Evolutionary conservation across 2,113 vertebrate genomes (phyloP), one percentile per base, ranked within the genome.

Genomic region (Alosa alosa): DNA sequence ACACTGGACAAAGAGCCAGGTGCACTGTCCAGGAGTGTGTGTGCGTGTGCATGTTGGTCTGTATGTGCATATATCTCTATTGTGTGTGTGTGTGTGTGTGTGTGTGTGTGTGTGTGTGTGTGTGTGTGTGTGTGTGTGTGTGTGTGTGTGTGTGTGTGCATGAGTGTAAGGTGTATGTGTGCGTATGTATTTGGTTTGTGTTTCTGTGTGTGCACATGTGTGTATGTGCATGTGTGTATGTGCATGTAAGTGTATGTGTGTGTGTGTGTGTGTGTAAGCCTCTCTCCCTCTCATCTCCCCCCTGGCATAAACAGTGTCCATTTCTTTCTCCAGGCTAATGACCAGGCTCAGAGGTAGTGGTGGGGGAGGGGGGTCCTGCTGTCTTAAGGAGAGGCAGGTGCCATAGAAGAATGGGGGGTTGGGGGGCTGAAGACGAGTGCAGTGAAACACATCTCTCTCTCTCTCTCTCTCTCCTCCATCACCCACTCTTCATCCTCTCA

Each of bases 1-100:
- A 87, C 84, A 45, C 60, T 9, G 88, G 89, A 93, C 94, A 94
- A 94, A 93, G 92, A 44, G 31, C 85, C 93, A 92, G 92, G 91
- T 93, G 93, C 89, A 86, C 87, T 64, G 82, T 15, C 60, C 44
- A 18, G 50, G 1, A 83, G 57, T 36, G 82, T 55, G 82, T 83
- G 82, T 55, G 82, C 46, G 82, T 55, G 46, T 72, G 82, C 31
- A 31, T 45, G 85, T 84, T 82, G 31, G 83, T 55, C 82, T 52
- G 5, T 52, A 82, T 84, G 57, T 22, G 25, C 82, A 20, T 25
- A 82, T 83, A 22, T 36, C 1, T 9, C 1, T 9, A 13, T 9
- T 50, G 4, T 11, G 49, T 52, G 50, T 17, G 11, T 52, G 50
- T 52, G 52, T 13, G 3, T 55, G 52, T 55, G 13, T 55, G 15